Conservation (phyloP, 1,140 invertebrate species). For the Adelges cooleyi region DNA sequence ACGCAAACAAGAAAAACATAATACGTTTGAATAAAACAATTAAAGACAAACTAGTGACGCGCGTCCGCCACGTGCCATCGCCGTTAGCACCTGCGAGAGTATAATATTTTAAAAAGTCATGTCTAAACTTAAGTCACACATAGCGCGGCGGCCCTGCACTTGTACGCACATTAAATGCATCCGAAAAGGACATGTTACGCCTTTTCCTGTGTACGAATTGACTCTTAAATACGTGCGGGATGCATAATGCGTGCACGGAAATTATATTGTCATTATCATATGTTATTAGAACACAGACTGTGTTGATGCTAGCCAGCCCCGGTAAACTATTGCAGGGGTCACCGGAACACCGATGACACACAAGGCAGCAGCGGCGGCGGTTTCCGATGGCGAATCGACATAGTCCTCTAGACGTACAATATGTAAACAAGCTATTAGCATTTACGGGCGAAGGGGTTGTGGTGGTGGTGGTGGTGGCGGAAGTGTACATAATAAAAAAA, state of each 20-base stretch:
- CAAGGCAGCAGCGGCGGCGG: no score
- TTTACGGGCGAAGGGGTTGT: background rate
- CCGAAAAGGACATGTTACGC: background rate
- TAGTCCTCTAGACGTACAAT: no score
- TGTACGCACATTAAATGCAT: constrained; percentile 12
- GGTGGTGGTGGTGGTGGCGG: no score
- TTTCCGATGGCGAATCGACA: no score
- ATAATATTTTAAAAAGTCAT: background rate
- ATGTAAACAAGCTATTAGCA: background rate
- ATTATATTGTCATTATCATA: no score
- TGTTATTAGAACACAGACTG: background rate
- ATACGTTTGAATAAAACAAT: no score
- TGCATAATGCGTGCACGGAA: constrained; percentile 5
- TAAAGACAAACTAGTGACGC: background rate
- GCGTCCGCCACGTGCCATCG: background rate
- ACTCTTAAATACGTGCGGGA: no score
- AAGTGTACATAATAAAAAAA: background rate
- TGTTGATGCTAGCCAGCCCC: background rate
- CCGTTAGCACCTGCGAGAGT: background rate
- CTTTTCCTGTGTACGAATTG: background rate
- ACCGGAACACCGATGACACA: background rate
- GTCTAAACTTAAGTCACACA: background rate
- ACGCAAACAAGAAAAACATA: no score
- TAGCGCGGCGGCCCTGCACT: background rate
- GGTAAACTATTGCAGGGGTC: background rate